These are phyloP conservation scores for Cepaea nemoralis DNA, from an alignment of 1,140 invertebrate species.

Conservation along the genomic window DNA sequence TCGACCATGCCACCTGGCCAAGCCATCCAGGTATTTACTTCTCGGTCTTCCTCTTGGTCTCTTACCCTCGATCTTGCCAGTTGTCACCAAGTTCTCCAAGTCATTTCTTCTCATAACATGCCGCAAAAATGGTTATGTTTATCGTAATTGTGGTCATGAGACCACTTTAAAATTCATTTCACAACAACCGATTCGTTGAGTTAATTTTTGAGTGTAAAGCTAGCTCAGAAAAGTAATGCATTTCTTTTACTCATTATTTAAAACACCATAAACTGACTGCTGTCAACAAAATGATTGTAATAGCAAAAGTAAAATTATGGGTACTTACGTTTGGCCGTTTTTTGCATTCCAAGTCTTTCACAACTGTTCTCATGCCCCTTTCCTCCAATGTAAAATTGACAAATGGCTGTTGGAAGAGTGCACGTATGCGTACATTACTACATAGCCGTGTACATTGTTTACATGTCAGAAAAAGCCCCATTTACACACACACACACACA, in stretches of 20 bases:
- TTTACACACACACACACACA: no score
- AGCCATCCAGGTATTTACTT: no score
- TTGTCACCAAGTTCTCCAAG: no score
- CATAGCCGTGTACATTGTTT: no score
- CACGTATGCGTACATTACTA: no score
- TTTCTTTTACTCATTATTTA: not conserved
- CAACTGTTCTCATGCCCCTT: not conserved
- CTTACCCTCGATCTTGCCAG: no score
- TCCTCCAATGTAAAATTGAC: conserved; percentile 12
- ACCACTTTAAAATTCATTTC: not conserved
- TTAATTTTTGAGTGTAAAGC: no score
- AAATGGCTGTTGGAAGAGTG: conserved; percentile 7
- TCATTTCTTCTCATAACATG: not conserved
- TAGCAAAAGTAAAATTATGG: not conserved
- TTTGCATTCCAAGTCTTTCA: conserved; percentile 1
- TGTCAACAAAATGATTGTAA: not conserved
- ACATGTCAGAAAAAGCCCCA: no score
- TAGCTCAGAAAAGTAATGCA: not conserved
- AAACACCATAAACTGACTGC: not conserved
- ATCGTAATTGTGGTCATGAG: not conserved
- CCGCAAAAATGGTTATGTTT: not conserved
- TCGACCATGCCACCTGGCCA: no score
- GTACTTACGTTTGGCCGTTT: conserved; percentile 13
- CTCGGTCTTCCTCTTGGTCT: no score
- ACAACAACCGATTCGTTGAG: not conserved